Conservation (phyloP, 2,888 invertebrate genomes). For the Noctua janthe region DNA sequence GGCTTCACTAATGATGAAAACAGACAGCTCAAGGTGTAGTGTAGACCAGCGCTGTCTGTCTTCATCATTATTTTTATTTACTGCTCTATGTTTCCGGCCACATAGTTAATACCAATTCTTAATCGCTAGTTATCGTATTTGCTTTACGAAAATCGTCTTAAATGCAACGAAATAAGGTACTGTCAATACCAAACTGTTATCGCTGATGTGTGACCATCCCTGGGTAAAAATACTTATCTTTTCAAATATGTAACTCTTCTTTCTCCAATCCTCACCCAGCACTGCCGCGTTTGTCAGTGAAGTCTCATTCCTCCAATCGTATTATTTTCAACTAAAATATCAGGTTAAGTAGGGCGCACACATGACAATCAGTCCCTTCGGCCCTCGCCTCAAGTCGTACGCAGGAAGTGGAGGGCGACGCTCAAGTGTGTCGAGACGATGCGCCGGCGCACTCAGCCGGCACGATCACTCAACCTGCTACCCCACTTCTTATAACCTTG, state of each 20-base stretch:
- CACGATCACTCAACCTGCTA: slow-evolving; percentile 62
- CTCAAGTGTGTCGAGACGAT: slow-evolving; percentile 64
- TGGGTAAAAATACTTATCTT: neutral
- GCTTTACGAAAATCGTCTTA: neutral
- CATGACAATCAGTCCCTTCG: slow-evolving; percentile 63
- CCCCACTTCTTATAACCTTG: slow-evolving; percentile 62
- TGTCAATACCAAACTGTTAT: neutral
- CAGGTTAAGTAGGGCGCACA: slow-evolving; percentile 62
- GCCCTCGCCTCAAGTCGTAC: slow-evolving; percentile 39
- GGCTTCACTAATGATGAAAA: neutral
- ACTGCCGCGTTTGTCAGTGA: neutral
- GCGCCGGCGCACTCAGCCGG: slow-evolving; percentile 50
- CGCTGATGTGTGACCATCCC: neutral
- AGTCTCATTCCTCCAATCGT: neutral
- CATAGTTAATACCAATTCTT: neutral
- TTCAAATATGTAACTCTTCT: neutral
- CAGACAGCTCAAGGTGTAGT: neutral
- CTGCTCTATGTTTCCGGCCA: neutral
- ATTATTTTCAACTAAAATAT: slow-evolving; percentile 52
- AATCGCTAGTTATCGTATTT: neutral
- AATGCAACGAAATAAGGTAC: neutral
- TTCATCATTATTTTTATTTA: neutral
- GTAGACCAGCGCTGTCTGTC: neutral
- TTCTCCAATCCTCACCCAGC: neutral
- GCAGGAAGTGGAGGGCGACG: slow-evolving; percentile 64